phyloP scores from a whole-genome alignment of 2,113 vertebrate genomes.

The Lucifuga dentata region DNA sequence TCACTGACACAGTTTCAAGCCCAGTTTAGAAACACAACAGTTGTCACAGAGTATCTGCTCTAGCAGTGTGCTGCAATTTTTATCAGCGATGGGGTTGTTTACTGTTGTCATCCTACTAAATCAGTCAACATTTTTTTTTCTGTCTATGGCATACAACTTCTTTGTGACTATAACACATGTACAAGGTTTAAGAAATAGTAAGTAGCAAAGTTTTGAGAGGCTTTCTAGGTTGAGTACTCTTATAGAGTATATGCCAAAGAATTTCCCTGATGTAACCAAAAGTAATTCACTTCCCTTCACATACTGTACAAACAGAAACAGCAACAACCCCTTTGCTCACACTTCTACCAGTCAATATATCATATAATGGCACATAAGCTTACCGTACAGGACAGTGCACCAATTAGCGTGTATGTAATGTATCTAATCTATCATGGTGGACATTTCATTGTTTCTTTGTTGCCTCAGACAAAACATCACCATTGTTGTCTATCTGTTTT shows the following conservation, averaged over 20 bases:
- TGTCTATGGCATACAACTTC: background rate
- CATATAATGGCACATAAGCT: conserved; percentile 48
- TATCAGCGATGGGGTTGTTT: no score
- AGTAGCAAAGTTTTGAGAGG: background rate
- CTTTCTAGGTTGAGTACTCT: conserved; percentile 8
- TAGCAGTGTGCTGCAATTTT: no score
- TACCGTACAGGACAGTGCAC: conserved; percentile 58
- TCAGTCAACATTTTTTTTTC: background rate
- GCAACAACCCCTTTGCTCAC: conserved; percentile 58
- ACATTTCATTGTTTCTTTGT: conserved; percentile 37
- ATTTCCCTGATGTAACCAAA: conserved; percentile 33
- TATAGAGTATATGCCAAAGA: conserved; percentile 25
- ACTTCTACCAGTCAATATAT: conserved; percentile 56
- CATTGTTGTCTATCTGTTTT: conserved; percentile 20
- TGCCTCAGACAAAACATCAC: conserved; percentile 47
- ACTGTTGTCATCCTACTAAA: no score
- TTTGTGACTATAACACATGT: background rate
- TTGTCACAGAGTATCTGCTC: no score
- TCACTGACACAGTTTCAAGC: no score
- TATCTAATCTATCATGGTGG: conserved; percentile 62
- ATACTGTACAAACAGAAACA: conserved; percentile 36
- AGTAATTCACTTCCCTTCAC: conserved; percentile 38
- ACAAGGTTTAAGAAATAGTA: background rate
- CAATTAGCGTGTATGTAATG: conserved; percentile 64
- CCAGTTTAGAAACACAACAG: no score